Evolutionary conservation across 2,888 invertebrate species (phyloP).

Genomic region (Apoderus coryli): DNA sequence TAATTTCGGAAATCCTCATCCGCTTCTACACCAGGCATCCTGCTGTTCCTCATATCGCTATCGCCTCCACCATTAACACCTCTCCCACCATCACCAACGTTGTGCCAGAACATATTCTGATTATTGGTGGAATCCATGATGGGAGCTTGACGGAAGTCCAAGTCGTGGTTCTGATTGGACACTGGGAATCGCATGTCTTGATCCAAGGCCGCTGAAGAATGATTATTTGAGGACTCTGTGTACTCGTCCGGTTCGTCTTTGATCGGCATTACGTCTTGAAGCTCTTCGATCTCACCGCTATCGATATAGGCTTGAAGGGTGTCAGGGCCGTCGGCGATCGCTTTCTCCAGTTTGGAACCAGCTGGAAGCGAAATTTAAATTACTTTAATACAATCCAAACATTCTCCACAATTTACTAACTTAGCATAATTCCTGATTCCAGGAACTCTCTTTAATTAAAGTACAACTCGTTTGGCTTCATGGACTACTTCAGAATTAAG

Average conservation of each 20-base stretch:
- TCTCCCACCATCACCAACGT: conserved; percentile 8
- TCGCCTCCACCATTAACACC: conserved; percentile 15
- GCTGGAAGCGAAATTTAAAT: too few relatives aligned
- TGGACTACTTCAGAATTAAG: too few relatives aligned
- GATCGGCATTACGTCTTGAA: conserved; percentile 62
- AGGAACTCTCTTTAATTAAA: too few relatives aligned
- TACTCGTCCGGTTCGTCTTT: conserved; percentile 41
- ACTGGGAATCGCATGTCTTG: too few relatives aligned
- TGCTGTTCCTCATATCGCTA: conserved; percentile 21
- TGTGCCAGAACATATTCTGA: too few relatives aligned
- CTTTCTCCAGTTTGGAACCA: conserved; percentile 60
- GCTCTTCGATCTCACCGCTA: conserved; percentile 67
- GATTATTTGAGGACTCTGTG: too few relatives aligned
- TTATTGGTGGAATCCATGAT: too few relatives aligned
- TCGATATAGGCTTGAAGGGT: conserved; percentile 64
- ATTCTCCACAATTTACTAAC: too few relatives aligned
- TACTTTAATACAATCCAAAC: too few relatives aligned
- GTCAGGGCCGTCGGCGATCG: conserved; percentile 62
- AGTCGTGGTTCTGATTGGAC: conserved; percentile 21
- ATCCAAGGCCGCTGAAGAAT: too few relatives aligned
- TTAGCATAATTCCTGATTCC: too few relatives aligned
- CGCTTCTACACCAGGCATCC: conserved; percentile 8
- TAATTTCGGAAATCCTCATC: conserved; percentile 19
- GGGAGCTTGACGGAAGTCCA: conserved; percentile 27
- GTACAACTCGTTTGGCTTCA: too few relatives aligned